Evolutionary conservation across 2,888 invertebrate species (phyloP).

Genomic region (Psylliodes chrysocephalus): DNA sequence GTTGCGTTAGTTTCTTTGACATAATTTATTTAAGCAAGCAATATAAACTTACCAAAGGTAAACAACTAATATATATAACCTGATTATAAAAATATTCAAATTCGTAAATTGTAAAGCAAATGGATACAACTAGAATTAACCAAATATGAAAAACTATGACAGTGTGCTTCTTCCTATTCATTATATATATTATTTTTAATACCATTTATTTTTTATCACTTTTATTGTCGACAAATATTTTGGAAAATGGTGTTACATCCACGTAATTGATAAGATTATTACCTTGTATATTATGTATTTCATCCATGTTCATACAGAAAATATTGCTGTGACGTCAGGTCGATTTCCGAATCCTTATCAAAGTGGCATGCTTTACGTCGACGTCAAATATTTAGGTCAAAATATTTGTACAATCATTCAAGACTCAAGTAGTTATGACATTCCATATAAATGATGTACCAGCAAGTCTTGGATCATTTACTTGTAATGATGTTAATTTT

Average conservation of each 20-base stretch:
- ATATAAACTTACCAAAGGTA: too few relatives aligned
- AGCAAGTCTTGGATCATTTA: too few relatives aligned
- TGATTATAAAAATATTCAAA: too few relatives aligned
- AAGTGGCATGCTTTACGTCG: not conserved
- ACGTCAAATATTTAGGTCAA: not conserved
- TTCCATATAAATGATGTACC: too few relatives aligned
- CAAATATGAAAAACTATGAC: too few relatives aligned
- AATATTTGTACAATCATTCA: not conserved
- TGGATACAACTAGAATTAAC: too few relatives aligned
- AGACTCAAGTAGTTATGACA: too few relatives aligned
- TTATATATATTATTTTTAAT: not conserved
- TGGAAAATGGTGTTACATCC: not conserved
- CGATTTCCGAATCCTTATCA: not conserved
- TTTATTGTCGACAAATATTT: not conserved
- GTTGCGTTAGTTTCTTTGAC: too few relatives aligned
- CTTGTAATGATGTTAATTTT: too few relatives aligned
- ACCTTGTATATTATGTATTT: conserved; percentile 1
- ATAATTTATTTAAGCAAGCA: too few relatives aligned
- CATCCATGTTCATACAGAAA: conserved; percentile 1
- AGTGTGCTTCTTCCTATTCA: not conserved
- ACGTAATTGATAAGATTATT: conserved; percentile 8
- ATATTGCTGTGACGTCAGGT: not conserved
- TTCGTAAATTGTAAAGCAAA: too few relatives aligned
- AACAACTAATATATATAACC: too few relatives aligned
- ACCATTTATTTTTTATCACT: not conserved